Evolutionary conservation across 2,797 vertebrate species (phyloP), one percentile per base, ranked within the genome.

Genomic region (Gallinago solitaria): DNA sequence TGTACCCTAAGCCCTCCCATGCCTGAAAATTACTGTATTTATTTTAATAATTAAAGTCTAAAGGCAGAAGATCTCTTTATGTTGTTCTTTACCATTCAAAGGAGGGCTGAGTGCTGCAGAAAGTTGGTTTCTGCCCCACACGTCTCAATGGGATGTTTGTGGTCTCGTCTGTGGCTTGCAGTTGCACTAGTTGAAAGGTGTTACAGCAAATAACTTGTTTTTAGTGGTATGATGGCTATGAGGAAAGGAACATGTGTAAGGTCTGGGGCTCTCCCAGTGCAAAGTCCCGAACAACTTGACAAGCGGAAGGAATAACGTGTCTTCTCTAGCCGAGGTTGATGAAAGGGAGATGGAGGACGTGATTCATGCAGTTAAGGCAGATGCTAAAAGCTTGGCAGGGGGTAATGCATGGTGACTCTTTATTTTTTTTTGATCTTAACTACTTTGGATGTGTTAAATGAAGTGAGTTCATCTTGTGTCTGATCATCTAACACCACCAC

Each of bases 391-490:
- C 76, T 78, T 90, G 79, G 56, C 51, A 59, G 63, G 32, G 32
- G 32, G 3, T 65, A 59, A 87, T 11, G 50, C 35, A 11, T 5
- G 59, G 16, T 56, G 75, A 61, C 17, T n/a, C 3, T 35, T 61
- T 76, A 45, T 51, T 53, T 65, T 61, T 47, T 5, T 81, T 92
- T 87, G 75, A 93, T 86, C 16, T 16, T 87, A 89, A 91, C 43
- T 79, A 15, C 61, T 78, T 81, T 86, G 83, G 77, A 94, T 84
- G 85, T 88, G 74, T 90, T 93, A 86, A 95, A 93, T 87, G 89
- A 94, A 83, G 71, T 56, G 82, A 93, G 32, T 65, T 93, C 57
- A 39, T 85, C 87, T 87, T 56, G 43, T 28, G 17, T 67, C 68
- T 87, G 45, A 53, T 89, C 41, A 35, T 3, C 2, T 81, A 87